Evolutionary conservation across 2,113 vertebrate genomes (phyloP), one percentile per base, ranked within the genome.

Genomic region (Notarius quadriscutis): DNA sequence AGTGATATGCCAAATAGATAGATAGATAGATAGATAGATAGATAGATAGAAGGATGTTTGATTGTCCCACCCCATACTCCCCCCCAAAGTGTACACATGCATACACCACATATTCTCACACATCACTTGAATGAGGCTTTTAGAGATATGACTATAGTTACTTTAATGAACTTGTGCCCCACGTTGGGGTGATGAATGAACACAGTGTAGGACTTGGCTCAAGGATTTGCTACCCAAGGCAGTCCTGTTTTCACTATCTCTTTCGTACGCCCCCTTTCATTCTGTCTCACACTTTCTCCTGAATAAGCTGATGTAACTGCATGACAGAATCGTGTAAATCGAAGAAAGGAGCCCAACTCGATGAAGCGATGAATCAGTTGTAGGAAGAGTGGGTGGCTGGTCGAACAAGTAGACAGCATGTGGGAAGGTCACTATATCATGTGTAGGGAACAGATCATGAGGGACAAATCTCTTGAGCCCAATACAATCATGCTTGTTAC

Each of bases 251-350:
- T 57, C 12, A 79, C 57, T 41, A 30, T 25, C 20, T 84, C 81
- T 58, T 27, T 83, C 74, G 57, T 22, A 65, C 27, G 55, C 77
- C 62, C 25, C 53, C 9, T 86, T 57, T 85, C 79, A 85, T 83
- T 78, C 20, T 81, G 48, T 86, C 71, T 88, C 58, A 83, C 77
- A 77, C 11, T 77, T 63, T 89, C 82, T 91, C 72, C 84, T 85
- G 87, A 83, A 84, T 90, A 74, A 86, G 77, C 87, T 90, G 89
- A 90, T 90, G 89, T 89, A 90, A 90, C 87, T 12, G 27, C 50
- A 86, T 78, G 89, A 90, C 89, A 90, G 87, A 88, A 89, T 87
- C 53, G 22, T 88, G 89, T 69, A 85, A 88, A 87, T 84, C 55
- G 85, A 87, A 84, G 81, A 85, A 89, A 87, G 87, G 84, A 85